Evolutionary conservation across 64 coral and sea anemone genomes (phyloP).

Genomic region (Acropora yongei): DNA sequence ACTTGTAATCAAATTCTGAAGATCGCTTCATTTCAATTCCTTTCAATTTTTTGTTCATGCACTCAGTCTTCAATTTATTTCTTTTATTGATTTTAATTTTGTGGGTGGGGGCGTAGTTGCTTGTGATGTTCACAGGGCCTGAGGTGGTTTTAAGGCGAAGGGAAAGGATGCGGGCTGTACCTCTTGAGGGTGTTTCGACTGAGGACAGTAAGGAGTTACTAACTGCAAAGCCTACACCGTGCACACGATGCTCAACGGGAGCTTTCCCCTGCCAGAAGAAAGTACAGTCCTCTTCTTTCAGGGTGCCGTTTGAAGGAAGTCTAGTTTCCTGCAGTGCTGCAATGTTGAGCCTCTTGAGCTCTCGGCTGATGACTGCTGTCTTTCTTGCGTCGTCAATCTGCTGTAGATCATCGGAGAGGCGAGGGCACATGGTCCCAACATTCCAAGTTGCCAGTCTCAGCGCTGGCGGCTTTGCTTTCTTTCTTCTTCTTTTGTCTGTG

Average conservation of each 20-base stretch:
- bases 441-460: not conserved
- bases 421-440: too few relatives aligned
- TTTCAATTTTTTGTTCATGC: too few relatives aligned
- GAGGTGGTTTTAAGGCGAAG: constrained; percentile 30
- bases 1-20: too few relatives aligned
- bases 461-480: not conserved
- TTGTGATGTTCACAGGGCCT: not conserved
- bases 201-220: constrained; percentile 23
- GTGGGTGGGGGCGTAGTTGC: not conserved
- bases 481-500: constrained; percentile 37
- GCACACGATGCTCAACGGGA: not conserved
- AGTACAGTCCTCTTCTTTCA: constrained; percentile 25
- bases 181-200: not conserved
- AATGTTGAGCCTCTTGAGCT: too few relatives aligned
- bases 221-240: constrained; percentile 31
- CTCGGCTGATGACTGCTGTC: too few relatives aligned
- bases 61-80: too few relatives aligned
- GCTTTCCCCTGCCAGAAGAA: constrained; percentile 47
- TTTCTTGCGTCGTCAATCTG: too few relatives aligned
- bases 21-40: too few relatives aligned
- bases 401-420: too few relatives aligned
- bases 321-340: not conserved
- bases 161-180: not conserved
- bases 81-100: too few relatives aligned
- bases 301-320: not conserved